phyloP scores from a whole-genome alignment of 2,888 invertebrate genomes.

The Cataglyphis altisquamis region DNA sequence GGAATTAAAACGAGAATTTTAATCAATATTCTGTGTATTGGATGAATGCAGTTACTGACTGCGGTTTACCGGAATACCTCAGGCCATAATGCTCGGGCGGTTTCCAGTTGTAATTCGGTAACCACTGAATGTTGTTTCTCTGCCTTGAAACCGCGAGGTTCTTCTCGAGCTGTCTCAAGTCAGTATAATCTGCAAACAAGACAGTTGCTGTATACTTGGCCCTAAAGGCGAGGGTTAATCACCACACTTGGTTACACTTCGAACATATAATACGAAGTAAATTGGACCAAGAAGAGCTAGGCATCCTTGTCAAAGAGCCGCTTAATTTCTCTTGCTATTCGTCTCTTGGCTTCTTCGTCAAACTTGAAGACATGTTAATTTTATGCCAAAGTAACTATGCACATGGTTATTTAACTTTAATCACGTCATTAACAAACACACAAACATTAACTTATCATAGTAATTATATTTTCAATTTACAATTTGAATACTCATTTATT shows the following conservation, averaged over 20 bases:
- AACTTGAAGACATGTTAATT: constrained; percentile 25
- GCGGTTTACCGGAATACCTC: constrained; percentile 59
- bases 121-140: constrained; percentile 54
- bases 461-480: background rate
- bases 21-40: constrained; percentile 20
- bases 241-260: constrained; percentile 38
- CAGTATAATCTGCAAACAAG: constrained; percentile 64
- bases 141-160: constrained; percentile 22
- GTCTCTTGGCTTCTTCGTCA: constrained; percentile 14
- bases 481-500: background rate
- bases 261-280: constrained; percentile 60
- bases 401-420: constrained; percentile 11
- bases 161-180: constrained; percentile 24
- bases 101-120: constrained; percentile 64
- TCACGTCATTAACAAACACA: background rate
- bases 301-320: constrained; percentile 46
- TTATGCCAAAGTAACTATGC: background rate
- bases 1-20: background rate
- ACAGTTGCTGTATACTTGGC: constrained; percentile 51
- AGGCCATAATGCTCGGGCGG: constrained; percentile 57
- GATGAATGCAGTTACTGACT: constrained; percentile 42
- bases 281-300: constrained; percentile 44
- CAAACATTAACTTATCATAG: background rate
- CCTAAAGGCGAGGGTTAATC: constrained; percentile 64
- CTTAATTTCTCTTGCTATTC: constrained; percentile 31